A percentile compares a stretch with the other conserved stretches of the same genome.
phyloP scores from a whole-genome alignment of 2,797 vertebrate species.

The Chelonia mydas region DNA sequence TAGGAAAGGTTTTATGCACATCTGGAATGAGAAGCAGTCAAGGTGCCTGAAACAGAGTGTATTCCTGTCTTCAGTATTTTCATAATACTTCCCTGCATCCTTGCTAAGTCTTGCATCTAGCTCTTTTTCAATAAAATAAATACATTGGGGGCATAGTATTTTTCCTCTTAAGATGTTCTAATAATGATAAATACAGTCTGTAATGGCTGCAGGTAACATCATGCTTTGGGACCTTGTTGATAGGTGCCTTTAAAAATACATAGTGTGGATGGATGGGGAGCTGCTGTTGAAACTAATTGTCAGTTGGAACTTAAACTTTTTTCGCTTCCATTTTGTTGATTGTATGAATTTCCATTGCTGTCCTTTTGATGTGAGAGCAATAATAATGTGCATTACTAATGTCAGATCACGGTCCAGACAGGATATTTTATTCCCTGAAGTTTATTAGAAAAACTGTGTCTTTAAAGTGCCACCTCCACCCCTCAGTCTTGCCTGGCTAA shows the following conservation, averaged over 20 bases:
- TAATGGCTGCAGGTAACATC: background rate
- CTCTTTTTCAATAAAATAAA: background rate
- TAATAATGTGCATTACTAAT: background rate
- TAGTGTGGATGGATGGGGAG: background rate
- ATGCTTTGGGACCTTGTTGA: background rate
- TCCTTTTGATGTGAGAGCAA: background rate
- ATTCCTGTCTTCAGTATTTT: background rate
- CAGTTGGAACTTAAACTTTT: background rate
- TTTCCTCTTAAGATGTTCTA: background rate
- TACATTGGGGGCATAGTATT: background rate
- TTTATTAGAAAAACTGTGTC: background rate
- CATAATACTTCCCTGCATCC: background rate
- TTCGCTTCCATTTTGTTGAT: background rate
- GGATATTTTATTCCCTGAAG: background rate
- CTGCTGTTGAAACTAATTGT: background rate
- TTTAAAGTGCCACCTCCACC: background rate
- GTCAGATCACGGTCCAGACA: background rate
- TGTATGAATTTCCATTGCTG: background rate
- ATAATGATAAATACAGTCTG: background rate
- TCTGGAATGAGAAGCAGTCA: background rate
- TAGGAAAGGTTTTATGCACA: background rate
- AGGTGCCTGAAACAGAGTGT: background rate
- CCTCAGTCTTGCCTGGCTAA: constrained; percentile 3
- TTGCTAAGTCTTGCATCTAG: background rate
- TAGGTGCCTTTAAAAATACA: constrained; percentile 1